These are phyloP conservation scores for Globicephala melas DNA, from an alignment of 2,113 vertebrate genomes.

Conservation along the genomic window DNA sequence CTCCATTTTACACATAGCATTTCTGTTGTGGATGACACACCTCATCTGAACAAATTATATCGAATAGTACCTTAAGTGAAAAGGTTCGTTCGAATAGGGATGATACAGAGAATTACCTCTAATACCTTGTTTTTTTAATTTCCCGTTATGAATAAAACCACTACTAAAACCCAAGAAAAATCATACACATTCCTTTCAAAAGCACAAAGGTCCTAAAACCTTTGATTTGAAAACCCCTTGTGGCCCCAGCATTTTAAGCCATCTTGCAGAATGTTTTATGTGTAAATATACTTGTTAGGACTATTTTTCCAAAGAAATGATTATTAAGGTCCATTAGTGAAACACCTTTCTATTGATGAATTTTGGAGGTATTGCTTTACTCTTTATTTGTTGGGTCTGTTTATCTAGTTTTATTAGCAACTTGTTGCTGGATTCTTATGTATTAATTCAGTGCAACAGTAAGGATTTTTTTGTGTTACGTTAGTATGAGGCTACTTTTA, in stretches of 20 bases:
- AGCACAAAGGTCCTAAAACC: not conserved
- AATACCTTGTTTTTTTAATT: slow-evolving; percentile 5
- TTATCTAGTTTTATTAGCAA: slow-evolving; percentile 3
- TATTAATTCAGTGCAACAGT: not conserved
- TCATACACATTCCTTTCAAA: slow-evolving; percentile 29
- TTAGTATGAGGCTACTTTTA: not conserved
- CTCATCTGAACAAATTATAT: slow-evolving; percentile 1
- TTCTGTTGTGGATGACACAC: not conserved
- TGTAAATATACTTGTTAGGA: not conserved
- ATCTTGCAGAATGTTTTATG: not conserved
- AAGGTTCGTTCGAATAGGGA: not conserved
- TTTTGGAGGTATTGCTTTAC: not conserved
- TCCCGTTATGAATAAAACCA: slow-evolving; percentile 29
- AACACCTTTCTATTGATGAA: not conserved
- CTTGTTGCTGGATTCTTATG: not conserved
- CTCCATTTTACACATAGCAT: not conserved
- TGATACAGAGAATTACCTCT: slow-evolving; percentile 2
- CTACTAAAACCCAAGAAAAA: slow-evolving; percentile 41
- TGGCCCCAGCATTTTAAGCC: not conserved
- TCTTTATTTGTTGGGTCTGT: not conserved
- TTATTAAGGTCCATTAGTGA: not conserved
- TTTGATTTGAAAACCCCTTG: not conserved
- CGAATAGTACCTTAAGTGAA: not conserved
- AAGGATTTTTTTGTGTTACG: not conserved
- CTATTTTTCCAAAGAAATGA: slow-evolving; percentile 5